These are phyloP conservation scores for Plutella xylostella DNA, from an alignment of 2,888 invertebrate species.

Conservation along the genomic window DNA sequence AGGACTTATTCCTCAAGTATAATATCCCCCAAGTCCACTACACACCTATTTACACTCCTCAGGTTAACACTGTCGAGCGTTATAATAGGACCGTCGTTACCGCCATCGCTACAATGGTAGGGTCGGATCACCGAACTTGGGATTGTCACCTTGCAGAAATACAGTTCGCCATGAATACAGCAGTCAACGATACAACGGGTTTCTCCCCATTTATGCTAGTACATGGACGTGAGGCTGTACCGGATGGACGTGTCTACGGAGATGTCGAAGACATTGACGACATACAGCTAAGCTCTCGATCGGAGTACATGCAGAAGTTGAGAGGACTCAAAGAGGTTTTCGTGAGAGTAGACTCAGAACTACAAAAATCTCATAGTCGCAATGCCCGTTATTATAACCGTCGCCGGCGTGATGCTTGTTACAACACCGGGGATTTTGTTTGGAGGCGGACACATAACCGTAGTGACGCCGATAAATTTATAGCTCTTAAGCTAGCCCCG, in stretches of 20 bases:
- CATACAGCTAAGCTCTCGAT: slow-evolving; percentile 11
- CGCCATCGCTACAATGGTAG: slow-evolving; percentile 9
- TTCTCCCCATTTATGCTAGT: slow-evolving; percentile 18
- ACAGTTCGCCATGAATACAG: slow-evolving; percentile 15
- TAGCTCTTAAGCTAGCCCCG: not conserved
- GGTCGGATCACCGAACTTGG: slow-evolving; percentile 13
- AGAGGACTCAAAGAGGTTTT: slow-evolving; percentile 15
- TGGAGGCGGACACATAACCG: not conserved
- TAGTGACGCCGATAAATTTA: not conserved
- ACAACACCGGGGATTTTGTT: slow-evolving; percentile 19
- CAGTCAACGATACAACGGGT: slow-evolving; percentile 15
- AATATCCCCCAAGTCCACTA: slow-evolving; percentile 7
- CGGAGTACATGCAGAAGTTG: slow-evolving; percentile 13
- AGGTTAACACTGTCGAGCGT: slow-evolving; percentile 13
- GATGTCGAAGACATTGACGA: slow-evolving; percentile 8
- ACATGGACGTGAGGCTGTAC: slow-evolving; percentile 14
- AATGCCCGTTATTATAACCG: slow-evolving; percentile 18
- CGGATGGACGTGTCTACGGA: slow-evolving; percentile 14
- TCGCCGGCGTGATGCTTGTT: slow-evolving; percentile 14
- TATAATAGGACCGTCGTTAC: slow-evolving; percentile 13
- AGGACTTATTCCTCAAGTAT: not conserved
- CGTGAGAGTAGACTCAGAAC: slow-evolving; percentile 13
- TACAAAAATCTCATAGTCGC: slow-evolving; percentile 15
- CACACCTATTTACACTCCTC: slow-evolving; percentile 12
- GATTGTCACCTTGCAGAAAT: slow-evolving; percentile 10